These are phyloP conservation scores for Sylvietta virens DNA, from an alignment of 2,113 vertebrate genomes.

Conservation along the genomic window DNA sequence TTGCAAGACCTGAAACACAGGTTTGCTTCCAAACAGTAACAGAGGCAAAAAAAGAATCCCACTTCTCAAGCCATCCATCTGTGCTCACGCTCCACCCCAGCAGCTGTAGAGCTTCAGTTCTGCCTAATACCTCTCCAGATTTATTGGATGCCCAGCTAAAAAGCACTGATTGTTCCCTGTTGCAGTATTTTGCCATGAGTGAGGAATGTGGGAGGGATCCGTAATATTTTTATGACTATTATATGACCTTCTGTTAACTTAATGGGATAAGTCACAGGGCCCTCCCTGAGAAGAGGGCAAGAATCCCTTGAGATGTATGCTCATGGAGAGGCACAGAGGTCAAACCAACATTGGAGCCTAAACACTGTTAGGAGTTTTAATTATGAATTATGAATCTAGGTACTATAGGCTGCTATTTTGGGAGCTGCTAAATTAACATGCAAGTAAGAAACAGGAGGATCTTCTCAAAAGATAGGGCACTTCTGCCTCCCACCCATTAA, in stretches of 20 bases:
- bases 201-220: slow-evolving; percentile 43
- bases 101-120: slow-evolving; percentile 43
- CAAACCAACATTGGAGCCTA: neutral
- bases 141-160: slow-evolving; percentile 23
- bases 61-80: neutral
- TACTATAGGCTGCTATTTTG: slow-evolving; percentile 1
- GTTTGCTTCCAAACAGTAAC: neutral
- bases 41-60: neutral
- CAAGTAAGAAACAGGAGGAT: slow-evolving; percentile 35
- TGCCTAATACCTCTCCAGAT: slow-evolving; percentile 28
- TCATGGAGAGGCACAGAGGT: neutral
- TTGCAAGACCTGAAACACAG: neutral
- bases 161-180: slow-evolving; percentile 17
- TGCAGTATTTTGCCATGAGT: neutral
- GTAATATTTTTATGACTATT: slow-evolving; percentile 52
- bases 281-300: neutral
- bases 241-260: slow-evolving; percentile 27
- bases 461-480: neutral
- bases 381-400: slow-evolving; percentile 23
- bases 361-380: neutral
- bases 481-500: neutral
- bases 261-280: neutral
- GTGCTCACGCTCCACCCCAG: neutral
- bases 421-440: neutral
- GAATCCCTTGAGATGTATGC: neutral